Conservation (phyloP, 2,113 vertebrate genomes). For the Baryphthengus martii region DNA sequence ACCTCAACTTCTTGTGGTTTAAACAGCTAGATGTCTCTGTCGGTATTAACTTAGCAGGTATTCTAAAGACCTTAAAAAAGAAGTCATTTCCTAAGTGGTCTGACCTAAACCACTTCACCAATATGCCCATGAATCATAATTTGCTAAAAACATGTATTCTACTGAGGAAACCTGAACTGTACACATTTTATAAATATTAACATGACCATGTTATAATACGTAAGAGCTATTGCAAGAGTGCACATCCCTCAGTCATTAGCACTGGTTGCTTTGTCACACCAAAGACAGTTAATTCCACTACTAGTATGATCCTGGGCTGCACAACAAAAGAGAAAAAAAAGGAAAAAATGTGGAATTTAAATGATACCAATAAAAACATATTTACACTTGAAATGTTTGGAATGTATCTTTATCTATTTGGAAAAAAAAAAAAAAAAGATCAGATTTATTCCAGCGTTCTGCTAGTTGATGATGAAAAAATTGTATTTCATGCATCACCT, state of each 20-base stretch:
- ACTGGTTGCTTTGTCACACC: conserved; percentile 37
- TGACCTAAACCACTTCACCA: neutral
- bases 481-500: neutral
- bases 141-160: conserved; percentile 17
- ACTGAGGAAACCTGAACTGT: neutral
- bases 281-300: conserved; percentile 49
- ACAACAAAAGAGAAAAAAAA: neutral
- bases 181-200: conserved; percentile 20
- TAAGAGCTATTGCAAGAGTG: neutral
- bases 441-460: neutral
- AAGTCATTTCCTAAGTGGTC: neutral
- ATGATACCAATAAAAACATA: neutral
- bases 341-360: neutral
- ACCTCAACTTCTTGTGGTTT: neutral
- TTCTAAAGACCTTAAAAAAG: neutral
- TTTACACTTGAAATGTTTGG: neutral
- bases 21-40: neutral
- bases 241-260: neutral
- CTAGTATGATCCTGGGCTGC: conserved; percentile 65
- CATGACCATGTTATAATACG: neutral
- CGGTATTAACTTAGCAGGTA: neutral
- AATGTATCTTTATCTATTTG: neutral
- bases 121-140: neutral
- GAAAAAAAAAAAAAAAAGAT: neutral
- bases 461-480: neutral